Percentiles rank a stretch among this genome's conserved stretches.
Evolutionary conservation across 2,113 vertebrate genomes (phyloP).

Genomic region (Nipponia nippon): DNA sequence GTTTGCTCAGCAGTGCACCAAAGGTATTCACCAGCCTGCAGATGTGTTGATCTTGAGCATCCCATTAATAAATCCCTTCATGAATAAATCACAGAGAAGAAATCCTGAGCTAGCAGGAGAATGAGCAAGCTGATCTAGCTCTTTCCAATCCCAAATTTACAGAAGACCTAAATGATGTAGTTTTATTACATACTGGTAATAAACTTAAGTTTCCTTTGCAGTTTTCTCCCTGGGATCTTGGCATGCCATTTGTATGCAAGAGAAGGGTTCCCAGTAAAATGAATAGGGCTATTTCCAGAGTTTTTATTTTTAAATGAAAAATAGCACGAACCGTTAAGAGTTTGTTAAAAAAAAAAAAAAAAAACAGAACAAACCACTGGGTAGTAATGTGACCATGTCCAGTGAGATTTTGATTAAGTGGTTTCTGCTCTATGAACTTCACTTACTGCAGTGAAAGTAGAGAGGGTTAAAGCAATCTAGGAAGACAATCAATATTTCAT

Average conservation of each 20-base stretch:
- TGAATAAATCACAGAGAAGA: neutral
- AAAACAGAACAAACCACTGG: no score
- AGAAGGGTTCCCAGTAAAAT: neutral
- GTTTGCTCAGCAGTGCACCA: neutral
- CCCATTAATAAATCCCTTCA: neutral
- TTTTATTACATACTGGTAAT: neutral
- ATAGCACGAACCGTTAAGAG: neutral
- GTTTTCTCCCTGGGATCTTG: neutral
- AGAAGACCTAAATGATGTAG: neutral
- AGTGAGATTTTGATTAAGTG: neutral
- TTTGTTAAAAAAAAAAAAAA: neutral
- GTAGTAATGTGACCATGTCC: neutral
- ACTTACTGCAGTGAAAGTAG: neutral
- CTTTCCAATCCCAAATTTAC: neutral
- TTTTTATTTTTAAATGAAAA: neutral
- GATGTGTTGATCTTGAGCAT: neutral
- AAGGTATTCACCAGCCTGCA: neutral
- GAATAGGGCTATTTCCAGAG: neutral
- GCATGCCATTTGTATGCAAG: neutral
- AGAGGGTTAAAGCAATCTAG: neutral
- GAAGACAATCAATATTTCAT: conserved; percentile 23
- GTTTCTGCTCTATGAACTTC: neutral
- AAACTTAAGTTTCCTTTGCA: neutral
- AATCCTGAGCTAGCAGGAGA: neutral
- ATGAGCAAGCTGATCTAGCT: neutral